Percentiles rank a stretch among this genome's conserved stretches.
Evolutionary conservation across 2,888 invertebrate species (phyloP).

Genomic region (Lampropteryx suffumata): DNA sequence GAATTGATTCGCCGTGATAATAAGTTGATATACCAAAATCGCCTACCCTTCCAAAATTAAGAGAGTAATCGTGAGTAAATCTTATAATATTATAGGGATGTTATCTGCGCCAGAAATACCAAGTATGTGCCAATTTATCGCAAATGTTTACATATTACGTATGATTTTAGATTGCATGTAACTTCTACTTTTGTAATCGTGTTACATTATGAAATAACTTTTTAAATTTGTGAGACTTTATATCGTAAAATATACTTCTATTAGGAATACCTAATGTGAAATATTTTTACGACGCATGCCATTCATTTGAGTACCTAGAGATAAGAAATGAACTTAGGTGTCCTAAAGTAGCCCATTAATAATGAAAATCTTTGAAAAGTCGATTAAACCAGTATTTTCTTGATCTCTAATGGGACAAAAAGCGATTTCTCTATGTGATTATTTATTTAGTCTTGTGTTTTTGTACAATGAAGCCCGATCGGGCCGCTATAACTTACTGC

Average conservation of each 20-base stretch:
- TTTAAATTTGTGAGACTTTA: too few relatives aligned
- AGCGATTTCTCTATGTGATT: conserved; percentile 22
- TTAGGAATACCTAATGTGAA: too few relatives aligned
- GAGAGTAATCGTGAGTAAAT: neutral
- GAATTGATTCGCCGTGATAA: neutral
- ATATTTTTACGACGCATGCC: conserved; percentile 13
- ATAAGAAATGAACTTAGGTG: conserved; percentile 10
- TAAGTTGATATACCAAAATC: too few relatives aligned
- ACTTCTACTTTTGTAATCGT: too few relatives aligned
- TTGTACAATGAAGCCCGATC: conserved; percentile 9
- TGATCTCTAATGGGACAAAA: conserved; percentile 27
- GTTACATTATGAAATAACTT: too few relatives aligned
- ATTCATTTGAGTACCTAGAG: conserved; percentile 13
- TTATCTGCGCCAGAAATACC: conserved; percentile 1
- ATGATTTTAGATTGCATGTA: neutral
- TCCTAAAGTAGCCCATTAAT: conserved; percentile 13
- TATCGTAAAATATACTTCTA: too few relatives aligned
- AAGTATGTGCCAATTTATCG: conserved; percentile 22
- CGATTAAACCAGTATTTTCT: conserved; percentile 23
- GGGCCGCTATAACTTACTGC: conserved; percentile 30
- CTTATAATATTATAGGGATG: neutral
- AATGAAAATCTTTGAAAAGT: conserved; percentile 23
- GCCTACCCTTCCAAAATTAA: neutral
- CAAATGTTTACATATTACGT: conserved; percentile 12
- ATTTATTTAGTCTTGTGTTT: conserved; percentile 1